Percentiles rank a stretch among this genome's conserved stretches.
Conservation (phyloP, 2,113 vertebrate genomes). For the Muntiacus reevesi region DNA sequence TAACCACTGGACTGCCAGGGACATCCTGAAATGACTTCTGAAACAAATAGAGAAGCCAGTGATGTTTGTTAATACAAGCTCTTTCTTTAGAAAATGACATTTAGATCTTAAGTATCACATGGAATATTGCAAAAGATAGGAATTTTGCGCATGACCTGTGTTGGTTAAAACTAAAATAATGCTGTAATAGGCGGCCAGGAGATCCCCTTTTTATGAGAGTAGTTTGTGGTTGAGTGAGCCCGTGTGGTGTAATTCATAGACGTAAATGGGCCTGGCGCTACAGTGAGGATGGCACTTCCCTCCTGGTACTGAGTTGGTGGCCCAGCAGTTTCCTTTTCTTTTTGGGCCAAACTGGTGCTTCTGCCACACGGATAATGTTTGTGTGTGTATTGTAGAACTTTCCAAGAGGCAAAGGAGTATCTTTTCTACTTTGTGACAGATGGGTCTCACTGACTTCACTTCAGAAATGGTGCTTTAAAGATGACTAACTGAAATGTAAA, state of each 20-base stretch:
- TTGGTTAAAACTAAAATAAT: neutral
- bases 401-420: neutral
- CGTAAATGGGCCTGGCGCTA: accelerated
- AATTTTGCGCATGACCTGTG: accelerated
- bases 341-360: neutral
- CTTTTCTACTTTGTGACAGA: neutral
- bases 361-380: neutral
- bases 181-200: neutral
- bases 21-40: neutral
- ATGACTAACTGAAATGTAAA: neutral
- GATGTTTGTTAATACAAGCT: neutral
- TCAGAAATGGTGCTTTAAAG: neutral
- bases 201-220: neutral
- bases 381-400: neutral
- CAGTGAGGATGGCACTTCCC: accelerated
- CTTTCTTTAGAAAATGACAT: neutral
- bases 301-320: neutral
- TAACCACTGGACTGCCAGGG: neutral
- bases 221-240: neutral
- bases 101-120: neutral
- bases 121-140: neutral
- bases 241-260: neutral
- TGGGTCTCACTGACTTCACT: accelerated
- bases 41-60: neutral
- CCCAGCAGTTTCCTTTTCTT: too few species aligned